phyloP scores from a whole-genome alignment of 2,888 invertebrate genomes.

The Daptonema setosum region DNA sequence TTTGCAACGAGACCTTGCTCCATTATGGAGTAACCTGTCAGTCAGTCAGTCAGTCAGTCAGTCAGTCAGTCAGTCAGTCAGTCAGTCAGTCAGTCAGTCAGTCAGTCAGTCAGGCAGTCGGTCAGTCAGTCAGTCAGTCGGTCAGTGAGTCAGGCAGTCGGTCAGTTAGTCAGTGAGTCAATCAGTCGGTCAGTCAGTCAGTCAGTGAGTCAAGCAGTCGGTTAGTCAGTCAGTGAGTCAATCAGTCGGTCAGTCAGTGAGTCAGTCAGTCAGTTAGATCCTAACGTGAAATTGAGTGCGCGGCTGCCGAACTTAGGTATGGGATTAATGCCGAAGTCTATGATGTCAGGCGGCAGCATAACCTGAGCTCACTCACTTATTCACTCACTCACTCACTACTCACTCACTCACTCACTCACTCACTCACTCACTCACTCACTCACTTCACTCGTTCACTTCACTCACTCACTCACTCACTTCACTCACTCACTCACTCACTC shows the following conservation, averaged over 20 bases:
- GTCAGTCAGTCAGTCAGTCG: slow-evolving; percentile 9
- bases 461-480: too few relatives aligned
- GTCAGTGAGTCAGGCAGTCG: background rate
- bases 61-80: slow-evolving; percentile 9
- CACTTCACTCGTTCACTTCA: too few relatives aligned
- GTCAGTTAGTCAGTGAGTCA: too few relatives aligned
- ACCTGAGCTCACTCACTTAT: too few relatives aligned
- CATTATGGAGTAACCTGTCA: slow-evolving; percentile 24
- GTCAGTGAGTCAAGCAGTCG: slow-evolving; percentile 14
- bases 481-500: too few relatives aligned
- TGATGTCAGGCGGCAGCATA: slow-evolving; percentile 21
- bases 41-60: background rate
- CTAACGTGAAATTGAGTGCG: slow-evolving; percentile 23
- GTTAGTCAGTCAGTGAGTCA: background rate
- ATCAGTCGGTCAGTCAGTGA: background rate
- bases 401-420: too few relatives aligned
- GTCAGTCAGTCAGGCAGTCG: background rate
- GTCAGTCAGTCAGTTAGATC: background rate
- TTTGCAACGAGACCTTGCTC: slow-evolving; percentile 22
- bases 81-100: slow-evolving; percentile 8
- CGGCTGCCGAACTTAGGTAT: slow-evolving; percentile 26
- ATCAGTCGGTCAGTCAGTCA: too few relatives aligned
- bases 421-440: too few relatives aligned
- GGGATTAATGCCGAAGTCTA: slow-evolving; percentile 25
- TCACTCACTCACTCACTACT: too few relatives aligned